phyloP scores from a whole-genome alignment of 2,888 invertebrate genomes.

The Physocephala rufipes region DNA sequence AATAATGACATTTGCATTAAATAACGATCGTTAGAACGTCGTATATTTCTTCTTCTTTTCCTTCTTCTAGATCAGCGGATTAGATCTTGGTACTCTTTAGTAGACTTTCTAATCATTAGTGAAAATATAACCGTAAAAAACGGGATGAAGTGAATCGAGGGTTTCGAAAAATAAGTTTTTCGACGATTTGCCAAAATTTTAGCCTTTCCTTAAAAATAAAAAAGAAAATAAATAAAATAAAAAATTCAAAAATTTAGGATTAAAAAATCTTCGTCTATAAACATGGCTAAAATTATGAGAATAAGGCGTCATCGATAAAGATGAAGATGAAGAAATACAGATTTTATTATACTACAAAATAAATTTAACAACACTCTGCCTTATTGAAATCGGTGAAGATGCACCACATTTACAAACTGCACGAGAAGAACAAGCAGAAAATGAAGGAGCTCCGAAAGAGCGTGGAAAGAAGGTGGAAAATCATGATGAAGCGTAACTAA shows the following conservation, averaged over 20 bases:
- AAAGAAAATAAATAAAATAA: background rate
- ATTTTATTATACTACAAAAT: no score
- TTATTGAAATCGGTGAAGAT: no score
- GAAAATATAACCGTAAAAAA: background rate
- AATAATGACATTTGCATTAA: constrained; percentile 24
- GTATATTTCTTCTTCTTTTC: background rate
- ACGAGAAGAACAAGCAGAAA: background rate
- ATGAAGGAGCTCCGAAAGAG: background rate
- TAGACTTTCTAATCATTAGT: background rate
- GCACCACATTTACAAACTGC: no score
- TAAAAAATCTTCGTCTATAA: background rate
- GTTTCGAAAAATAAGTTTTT: background rate
- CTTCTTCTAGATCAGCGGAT: background rate
- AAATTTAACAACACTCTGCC: no score
- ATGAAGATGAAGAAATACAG: background rate
- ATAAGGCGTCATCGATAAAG: background rate
- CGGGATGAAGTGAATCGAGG: background rate
- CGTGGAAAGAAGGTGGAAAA: constrained; percentile 41
- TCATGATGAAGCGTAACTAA: constrained; percentile 49
- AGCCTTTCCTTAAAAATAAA: background rate
- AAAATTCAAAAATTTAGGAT: background rate
- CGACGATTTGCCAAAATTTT: background rate
- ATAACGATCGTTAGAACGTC: background rate
- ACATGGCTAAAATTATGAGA: background rate
- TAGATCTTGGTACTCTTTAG: background rate